phyloP scores from a whole-genome alignment of 1,140 invertebrate genomes.

The Drosophila suzukii region DNA sequence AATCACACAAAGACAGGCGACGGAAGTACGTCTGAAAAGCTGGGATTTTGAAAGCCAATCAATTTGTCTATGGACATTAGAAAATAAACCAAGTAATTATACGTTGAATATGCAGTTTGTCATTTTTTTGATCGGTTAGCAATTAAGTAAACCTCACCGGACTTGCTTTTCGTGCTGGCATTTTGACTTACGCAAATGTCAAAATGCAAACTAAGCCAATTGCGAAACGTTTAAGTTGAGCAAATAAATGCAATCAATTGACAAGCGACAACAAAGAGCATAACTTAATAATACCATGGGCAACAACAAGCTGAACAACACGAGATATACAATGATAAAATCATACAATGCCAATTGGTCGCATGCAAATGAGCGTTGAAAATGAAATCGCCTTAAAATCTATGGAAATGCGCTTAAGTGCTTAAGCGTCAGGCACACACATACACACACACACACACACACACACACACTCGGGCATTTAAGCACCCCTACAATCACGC shows the following conservation, averaged over 20 bases:
- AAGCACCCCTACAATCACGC: slow-evolving; percentile 11
- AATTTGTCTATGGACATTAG: background rate
- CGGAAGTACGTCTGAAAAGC: background rate
- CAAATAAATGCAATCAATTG: slow-evolving; percentile 52
- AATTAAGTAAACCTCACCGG: background rate
- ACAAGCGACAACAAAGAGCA: slow-evolving; percentile 31
- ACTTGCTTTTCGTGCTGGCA: slow-evolving; percentile 2
- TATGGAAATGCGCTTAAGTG: slow-evolving; percentile 74
- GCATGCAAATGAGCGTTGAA: slow-evolving; percentile 70
- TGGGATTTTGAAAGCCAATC: background rate
- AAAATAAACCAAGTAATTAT: background rate
- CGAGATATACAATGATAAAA: slow-evolving; percentile 26
- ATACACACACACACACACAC: slow-evolving; percentile 1
- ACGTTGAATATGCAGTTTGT: background rate
- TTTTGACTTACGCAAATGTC: slow-evolving; percentile 35
- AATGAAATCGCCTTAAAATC: slow-evolving; percentile 70
- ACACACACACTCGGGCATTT: background rate
- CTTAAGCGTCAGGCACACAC: slow-evolving; percentile 43
- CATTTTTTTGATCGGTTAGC: background rate
- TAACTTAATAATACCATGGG: slow-evolving; percentile 43
- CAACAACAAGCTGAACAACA: slow-evolving; percentile 6
- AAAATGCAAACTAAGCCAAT: slow-evolving; percentile 48
- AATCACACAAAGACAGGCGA: background rate
- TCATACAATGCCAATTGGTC: slow-evolving; percentile 45
- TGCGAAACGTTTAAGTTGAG: slow-evolving; percentile 44